These are phyloP conservation scores for Rhinolophus sinicus DNA, from an alignment of 2,113 vertebrate genomes.

Conservation along the genomic window DNA sequence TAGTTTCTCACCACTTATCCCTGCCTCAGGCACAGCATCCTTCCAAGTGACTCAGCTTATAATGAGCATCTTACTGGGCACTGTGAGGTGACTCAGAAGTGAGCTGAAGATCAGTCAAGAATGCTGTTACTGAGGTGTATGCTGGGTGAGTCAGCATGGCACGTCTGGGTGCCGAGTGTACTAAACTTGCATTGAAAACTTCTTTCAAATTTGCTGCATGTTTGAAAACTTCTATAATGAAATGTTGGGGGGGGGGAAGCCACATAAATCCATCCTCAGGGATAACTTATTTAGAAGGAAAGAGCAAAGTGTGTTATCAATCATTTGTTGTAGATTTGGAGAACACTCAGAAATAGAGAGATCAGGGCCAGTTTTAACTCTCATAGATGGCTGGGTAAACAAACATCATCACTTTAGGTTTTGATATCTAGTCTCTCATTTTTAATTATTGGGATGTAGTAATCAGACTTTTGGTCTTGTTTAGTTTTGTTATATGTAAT, in stretches of 20 bases:
- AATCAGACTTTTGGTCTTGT: neutral
- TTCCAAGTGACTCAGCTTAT: neutral
- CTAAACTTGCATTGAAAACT: neutral
- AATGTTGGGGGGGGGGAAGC: neutral
- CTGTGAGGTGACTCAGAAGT: neutral
- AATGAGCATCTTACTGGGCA: neutral
- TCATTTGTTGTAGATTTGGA: neutral
- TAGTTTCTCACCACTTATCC: neutral
- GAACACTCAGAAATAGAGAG: neutral
- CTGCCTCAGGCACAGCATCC: neutral
- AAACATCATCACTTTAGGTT: neutral
- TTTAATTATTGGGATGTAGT: neutral
- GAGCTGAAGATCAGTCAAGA: neutral
- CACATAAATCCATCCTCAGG: neutral
- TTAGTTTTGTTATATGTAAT: slow-evolving; percentile 53
- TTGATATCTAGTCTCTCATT: neutral
- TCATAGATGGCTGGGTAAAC: neutral
- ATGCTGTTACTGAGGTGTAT: fast-evolving
- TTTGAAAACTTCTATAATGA: slow-evolving; percentile 5
- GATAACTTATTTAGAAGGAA: neutral
- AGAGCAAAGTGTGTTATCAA: neutral
- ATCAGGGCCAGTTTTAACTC: neutral
- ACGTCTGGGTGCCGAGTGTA: neutral
- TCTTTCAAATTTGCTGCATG: neutral
- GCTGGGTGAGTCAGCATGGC: fast-evolving